These are phyloP conservation scores for Psophia crepitans DNA, from an alignment of 2,113 vertebrate genomes.

Conservation along the genomic window DNA sequence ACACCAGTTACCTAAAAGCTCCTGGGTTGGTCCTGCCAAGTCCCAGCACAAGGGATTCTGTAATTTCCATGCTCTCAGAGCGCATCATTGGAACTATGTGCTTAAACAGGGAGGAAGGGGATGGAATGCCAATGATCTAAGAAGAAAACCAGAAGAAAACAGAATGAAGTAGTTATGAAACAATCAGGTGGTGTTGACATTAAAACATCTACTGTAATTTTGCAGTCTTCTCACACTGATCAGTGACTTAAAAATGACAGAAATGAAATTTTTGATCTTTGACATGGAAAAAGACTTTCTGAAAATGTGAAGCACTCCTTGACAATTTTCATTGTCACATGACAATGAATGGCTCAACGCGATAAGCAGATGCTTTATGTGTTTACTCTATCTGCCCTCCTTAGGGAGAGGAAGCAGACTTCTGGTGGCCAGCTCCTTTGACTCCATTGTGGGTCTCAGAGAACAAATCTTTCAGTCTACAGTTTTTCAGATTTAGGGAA, in stretches of 20 bases:
- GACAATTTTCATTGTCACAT: background rate
- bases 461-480: background rate
- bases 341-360: background rate
- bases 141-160: background rate
- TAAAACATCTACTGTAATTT: background rate
- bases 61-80: constrained; percentile 99
- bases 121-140: constrained; percentile 94
- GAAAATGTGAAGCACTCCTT: background rate
- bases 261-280: background rate
- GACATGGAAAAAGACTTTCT: background rate
- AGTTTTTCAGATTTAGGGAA: background rate
- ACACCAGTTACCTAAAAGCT: constrained; percentile 87
- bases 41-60: constrained; percentile 97
- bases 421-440: background rate
- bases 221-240: background rate
- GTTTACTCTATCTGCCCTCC: background rate
- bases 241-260: background rate
- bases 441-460: fast-evolving
- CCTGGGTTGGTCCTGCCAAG: constrained; percentile 99
- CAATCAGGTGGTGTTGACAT: background rate
- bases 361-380: background rate
- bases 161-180: background rate
- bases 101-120: constrained; percentile 96
- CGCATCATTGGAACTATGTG: constrained; percentile 99
- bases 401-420: background rate